Evolutionary conservation across 1,140 invertebrate species (phyloP), one percentile per base, ranked within the genome.

Genomic region (Drosophila pseudoobscura): DNA sequence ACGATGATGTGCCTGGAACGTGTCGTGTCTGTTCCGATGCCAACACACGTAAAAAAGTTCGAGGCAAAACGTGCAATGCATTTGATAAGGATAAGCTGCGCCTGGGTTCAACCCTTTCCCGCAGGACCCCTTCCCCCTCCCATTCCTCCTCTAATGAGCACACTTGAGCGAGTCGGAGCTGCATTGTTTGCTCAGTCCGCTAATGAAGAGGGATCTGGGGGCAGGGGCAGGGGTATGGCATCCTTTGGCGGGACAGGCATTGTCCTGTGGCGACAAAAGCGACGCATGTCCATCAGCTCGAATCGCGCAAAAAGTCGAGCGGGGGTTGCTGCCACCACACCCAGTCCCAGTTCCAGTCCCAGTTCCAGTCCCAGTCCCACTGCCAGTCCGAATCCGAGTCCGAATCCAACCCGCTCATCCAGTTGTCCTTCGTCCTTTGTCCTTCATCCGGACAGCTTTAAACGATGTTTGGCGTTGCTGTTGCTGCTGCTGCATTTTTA

Each of bases 101-200:
- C 57, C 56, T 62, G 46, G 51, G 54, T 43, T 62, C 62, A 74
- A 70, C 74, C 74, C 49, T 73, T 75, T 76, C 31, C 26, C 5
- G 29, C 51, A 51, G 47, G 44, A 45, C 49, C 15, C 29, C 20
- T 13, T 41, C 15, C 43, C 31, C 49, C 15, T 2, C 26, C 6
- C 46, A 24, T 55, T 57, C 50, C 43, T 44, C 59, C 60, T 78
- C 79, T 89, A 88, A 88, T 89, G 83, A 83, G 83, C 84, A 74
- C 83, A 88, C 83, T 88, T 89, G 79, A 88, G 60, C 75, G 77
- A 73, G 58, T 85, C 74, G 64, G 78, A 78, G 80, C 78, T 70
- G 78, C 75, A 62, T 64, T 77, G 55, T 74, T 88, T 79, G 68
- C 59, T 73, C 68, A 62, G 64, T 63, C 54, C 71, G 78, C 83